These are phyloP conservation scores for Steinernema hermaphroditum DNA, from an alignment of 2,888 invertebrate species.

Conservation along the genomic window DNA sequence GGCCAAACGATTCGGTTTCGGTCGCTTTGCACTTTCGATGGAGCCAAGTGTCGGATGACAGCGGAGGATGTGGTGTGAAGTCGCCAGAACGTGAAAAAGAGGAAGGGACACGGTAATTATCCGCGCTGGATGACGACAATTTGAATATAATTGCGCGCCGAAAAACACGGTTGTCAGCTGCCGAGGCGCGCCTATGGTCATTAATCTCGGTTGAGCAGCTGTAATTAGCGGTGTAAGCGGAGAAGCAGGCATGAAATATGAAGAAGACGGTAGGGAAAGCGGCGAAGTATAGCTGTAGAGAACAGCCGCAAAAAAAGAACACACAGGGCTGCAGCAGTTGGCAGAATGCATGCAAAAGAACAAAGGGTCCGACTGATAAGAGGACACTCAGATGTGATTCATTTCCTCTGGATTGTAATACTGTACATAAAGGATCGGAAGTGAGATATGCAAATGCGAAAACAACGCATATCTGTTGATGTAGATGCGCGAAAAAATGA, in stretches of 20 bases:
- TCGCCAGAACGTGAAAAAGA: not conserved
- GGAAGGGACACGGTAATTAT: constrained; percentile 5
- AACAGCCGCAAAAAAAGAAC: too few species aligned
- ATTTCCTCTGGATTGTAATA: too few species aligned
- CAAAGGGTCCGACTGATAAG: too few species aligned
- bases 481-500: too few species aligned
- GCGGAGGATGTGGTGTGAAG: not conserved
- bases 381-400: too few species aligned
- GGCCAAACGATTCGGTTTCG: not conserved
- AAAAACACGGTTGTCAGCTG: constrained; percentile 16
- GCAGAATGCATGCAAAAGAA: too few species aligned
- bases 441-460: too few species aligned
- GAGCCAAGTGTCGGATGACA: not conserved
- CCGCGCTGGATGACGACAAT: not conserved
- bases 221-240: constrained; percentile 14
- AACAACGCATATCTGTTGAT: too few species aligned
- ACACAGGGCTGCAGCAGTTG: too few species aligned
- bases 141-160: constrained; percentile 19
- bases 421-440: too few species aligned
- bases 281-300: too few species aligned
- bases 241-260: not conserved
- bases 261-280: too few species aligned
- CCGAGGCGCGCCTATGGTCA: constrained; percentile 9
- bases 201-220: constrained; percentile 21
- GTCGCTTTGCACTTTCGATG: not conserved